Base-by-base conservation (phyloP, 1,140 invertebrate species). In the Solenopsis fugax region DNA sequence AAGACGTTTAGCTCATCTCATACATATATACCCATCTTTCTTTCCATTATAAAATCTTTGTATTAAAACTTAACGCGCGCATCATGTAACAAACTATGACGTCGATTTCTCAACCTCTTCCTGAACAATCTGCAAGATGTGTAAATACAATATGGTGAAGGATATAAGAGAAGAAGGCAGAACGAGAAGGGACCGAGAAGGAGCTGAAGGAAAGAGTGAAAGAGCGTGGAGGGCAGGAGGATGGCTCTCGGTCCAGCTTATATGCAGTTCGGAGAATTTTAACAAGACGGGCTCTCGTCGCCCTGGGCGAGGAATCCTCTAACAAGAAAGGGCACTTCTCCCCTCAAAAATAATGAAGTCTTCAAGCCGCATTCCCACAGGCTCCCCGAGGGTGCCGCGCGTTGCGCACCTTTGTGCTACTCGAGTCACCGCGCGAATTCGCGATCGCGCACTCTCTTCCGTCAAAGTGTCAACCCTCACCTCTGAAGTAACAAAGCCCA, bases 321-420 rank as follows among this genome's bases (percentile, higher is more conserved):
- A 92, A 92, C 91, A 91, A 92, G 92, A 92, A 90, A 92, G 91
- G 85, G 87, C 88, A 88, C 88, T 91, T 92, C 90, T 92, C 87
- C 88, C 89, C 88, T 91, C 87, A 90, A 93, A 93, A 92, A 91
- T 93, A 93, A 92, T 93, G 89, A 93, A 93, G 91, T 92, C 91
- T 92, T 93, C 89, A 93, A 89, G 88, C 76, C 78, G 84, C 67
- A 75, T 91, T 93, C 88, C 71, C 91, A 90, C 89, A 90, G 73
- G 69, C 86, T 62, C 67, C 89, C 82, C 77, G 85, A 89, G 88
- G 88, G 76, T 82, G 85, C 71, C 80, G 77, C 87, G 58, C 72
- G 65, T 69, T 69, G 65, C 76, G 85, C 85, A 75, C 72, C 81
- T 91, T 77, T 91, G 65, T 87, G 75, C 88, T 80, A 89, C 76